phyloP scores from a whole-genome alignment of 2,797 vertebrate genomes.

The Merluccius polli region DNA sequence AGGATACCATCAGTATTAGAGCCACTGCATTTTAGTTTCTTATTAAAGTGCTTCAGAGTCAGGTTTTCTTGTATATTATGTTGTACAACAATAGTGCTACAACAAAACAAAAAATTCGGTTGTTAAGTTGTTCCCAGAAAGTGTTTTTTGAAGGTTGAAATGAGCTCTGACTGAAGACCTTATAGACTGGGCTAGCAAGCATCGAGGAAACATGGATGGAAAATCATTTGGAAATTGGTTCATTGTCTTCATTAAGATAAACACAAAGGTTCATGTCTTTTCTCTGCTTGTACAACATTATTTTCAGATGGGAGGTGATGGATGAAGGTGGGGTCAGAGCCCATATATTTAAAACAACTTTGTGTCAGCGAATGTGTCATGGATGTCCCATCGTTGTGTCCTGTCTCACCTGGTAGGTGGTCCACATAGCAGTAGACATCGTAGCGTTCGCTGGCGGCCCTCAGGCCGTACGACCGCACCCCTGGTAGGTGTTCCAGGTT shows the following conservation, averaged over 20 bases:
- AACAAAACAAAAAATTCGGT: not conserved
- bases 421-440: conserved; percentile 93
- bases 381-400: not conserved
- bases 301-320: not conserved
- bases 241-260: not conserved
- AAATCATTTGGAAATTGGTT: no score
- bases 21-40: not conserved
- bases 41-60: not conserved
- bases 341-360: not conserved
- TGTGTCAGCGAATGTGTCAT: no score
- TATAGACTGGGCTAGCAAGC: not conserved
- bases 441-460: conserved; percentile 76
- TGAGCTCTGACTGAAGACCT: no score
- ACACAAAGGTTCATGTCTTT: not conserved
- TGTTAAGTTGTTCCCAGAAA: not conserved
- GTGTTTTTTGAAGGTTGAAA: no score
- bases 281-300: no score
- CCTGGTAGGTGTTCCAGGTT: conserved; percentile 79
- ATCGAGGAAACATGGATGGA: no score
- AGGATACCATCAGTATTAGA: not conserved
- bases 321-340: not conserved
- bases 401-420: conserved; percentile 72
- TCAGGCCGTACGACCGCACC: conserved; percentile 82
- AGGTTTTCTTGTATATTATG: not conserved
- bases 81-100: not conserved